phyloP scores from a whole-genome alignment of 2,888 invertebrate genomes.

The Amblyjoppa proteus region DNA sequence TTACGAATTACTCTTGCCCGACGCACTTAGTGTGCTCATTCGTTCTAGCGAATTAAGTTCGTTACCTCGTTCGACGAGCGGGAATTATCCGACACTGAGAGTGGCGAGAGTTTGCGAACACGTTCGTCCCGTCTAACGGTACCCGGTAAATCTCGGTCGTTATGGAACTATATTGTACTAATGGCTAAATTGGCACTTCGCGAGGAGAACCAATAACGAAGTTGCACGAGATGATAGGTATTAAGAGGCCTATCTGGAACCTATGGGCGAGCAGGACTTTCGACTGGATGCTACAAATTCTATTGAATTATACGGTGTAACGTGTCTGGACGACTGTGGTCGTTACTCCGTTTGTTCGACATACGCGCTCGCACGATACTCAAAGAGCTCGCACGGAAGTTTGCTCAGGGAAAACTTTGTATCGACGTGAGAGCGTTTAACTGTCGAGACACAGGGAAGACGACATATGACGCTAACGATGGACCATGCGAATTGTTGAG shows the following conservation, averaged over 20 bases:
- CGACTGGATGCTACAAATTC: constrained; percentile 24
- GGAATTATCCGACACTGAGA: not conserved
- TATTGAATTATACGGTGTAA: constrained; percentile 40
- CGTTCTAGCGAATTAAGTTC: constrained; percentile 10
- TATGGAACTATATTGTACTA: constrained; percentile 43
- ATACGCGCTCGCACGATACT: not conserved
- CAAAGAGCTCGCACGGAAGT: not conserved
- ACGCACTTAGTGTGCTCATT: not conserved
- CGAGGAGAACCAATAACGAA: constrained; percentile 4
- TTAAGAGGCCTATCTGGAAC: not conserved
- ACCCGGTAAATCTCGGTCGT: constrained; percentile 48
- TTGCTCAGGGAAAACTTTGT: not conserved
- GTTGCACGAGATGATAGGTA: not conserved
- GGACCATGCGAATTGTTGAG: too few species aligned
- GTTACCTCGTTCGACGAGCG: constrained; percentile 11
- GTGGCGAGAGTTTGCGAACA: constrained; percentile 22
- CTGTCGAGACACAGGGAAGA: not conserved
- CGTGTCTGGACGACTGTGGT: constrained; percentile 34
- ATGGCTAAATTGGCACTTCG: constrained; percentile 43
- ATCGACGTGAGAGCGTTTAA: not conserved
- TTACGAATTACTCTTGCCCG: not conserved
- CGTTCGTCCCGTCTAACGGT: constrained; percentile 37
- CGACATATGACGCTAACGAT: not conserved
- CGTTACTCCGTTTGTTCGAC: constrained; percentile 42
- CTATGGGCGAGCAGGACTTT: constrained; percentile 10